phyloP scores from a whole-genome alignment of 2,113 vertebrate genomes.

The Nettapus auritus region DNA sequence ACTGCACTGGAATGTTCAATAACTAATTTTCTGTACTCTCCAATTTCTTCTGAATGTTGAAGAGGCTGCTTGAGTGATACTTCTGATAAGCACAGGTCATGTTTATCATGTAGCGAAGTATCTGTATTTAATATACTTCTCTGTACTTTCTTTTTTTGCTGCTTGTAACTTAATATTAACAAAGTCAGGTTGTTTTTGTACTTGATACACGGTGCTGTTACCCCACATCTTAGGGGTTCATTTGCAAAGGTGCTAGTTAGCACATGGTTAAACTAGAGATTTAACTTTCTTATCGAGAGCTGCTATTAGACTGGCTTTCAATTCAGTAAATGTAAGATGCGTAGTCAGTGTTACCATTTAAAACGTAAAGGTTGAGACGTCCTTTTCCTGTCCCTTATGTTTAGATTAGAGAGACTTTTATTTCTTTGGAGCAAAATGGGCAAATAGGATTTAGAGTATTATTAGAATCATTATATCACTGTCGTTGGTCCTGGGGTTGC shows the following conservation, averaged over 20 bases:
- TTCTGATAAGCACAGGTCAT: neutral
- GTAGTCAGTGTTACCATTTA: neutral
- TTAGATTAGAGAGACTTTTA: conserved; percentile 52
- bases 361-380: conserved; percentile 6
- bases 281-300: neutral
- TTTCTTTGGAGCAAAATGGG: conserved; percentile 76
- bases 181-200: neutral
- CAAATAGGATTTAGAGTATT: conserved; percentile 78
- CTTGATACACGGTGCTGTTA: neutral
- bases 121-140: neutral
- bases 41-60: neutral
- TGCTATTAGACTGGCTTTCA: neutral
- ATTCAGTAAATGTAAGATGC: neutral
- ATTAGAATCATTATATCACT: conserved; percentile 97
- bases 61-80: neutral
- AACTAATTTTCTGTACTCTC: neutral
- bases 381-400: neutral
- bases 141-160: neutral
- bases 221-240: neutral
- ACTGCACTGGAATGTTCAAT: neutral
- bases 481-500: conserved; percentile 99
- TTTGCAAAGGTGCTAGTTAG: neutral
- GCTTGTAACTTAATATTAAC: neutral
- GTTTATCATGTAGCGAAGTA: neutral
- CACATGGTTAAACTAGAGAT: neutral